Evolutionary conservation across 2,888 invertebrate species (phyloP).

Genomic region (Ornithoptera priamus): DNA sequence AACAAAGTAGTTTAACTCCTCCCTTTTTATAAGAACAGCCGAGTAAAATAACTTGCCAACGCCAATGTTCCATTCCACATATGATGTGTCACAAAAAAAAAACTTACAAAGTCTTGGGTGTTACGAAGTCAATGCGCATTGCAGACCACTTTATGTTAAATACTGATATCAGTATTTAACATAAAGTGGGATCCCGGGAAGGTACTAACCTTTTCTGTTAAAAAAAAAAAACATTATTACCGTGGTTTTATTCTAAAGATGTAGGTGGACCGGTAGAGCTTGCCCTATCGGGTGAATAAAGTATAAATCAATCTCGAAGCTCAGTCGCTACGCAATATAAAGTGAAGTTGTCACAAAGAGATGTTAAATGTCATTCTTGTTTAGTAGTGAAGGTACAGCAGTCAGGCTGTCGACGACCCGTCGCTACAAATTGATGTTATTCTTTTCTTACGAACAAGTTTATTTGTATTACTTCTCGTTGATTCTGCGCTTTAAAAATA

Average conservation of each 20-base stretch:
- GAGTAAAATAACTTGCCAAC: too few relatives aligned
- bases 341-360: slow-evolving; percentile 6
- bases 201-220: background rate
- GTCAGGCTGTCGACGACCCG: slow-evolving; percentile 3
- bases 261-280: background rate
- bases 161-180: too few relatives aligned
- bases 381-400: background rate
- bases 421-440: slow-evolving; percentile 9
- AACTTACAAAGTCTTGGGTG: too few relatives aligned
- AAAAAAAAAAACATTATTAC: background rate
- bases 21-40: too few relatives aligned
- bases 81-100: too few relatives aligned
- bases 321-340: slow-evolving; percentile 2
- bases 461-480: background rate
- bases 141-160: too few relatives aligned
- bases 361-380: slow-evolving; percentile 12
- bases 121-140: too few relatives aligned
- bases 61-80: too few relatives aligned
- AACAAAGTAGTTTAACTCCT: too few relatives aligned
- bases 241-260: background rate
- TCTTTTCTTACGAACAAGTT: background rate
- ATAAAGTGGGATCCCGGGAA: too few relatives aligned
- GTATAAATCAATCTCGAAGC: background rate
- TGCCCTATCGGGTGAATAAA: background rate
- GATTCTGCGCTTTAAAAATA: background rate